Percentiles rank a stretch among this genome's conserved stretches.
Conservation (phyloP, 2,888 invertebrate genomes). For the Nemoura dubitans region DNA sequence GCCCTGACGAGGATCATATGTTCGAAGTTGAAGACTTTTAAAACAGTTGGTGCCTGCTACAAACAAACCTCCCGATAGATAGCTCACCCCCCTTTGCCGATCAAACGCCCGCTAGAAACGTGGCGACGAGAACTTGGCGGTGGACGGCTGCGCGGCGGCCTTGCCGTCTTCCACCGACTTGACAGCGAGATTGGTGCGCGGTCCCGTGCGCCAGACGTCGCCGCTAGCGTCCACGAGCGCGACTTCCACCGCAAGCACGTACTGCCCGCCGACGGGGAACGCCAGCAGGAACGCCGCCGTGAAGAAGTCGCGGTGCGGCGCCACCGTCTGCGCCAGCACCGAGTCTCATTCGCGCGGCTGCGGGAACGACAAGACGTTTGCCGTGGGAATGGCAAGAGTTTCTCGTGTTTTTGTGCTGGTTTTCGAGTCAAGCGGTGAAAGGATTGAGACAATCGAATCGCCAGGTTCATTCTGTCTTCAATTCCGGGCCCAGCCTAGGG, state of each 20-base stretch:
- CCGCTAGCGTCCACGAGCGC: slow-evolving; percentile 86
- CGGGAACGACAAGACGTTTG: too few relatives aligned
- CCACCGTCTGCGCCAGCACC: slow-evolving; percentile 79
- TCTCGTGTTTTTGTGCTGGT: too few relatives aligned
- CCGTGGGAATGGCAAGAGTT: background rate
- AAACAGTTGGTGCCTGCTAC: too few relatives aligned
- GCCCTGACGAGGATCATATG: too few relatives aligned
- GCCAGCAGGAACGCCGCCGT: slow-evolving; percentile 89
- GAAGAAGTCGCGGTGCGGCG: slow-evolving; percentile 93
- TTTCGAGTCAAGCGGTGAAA: too few relatives aligned
- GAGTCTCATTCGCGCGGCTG: slow-evolving; percentile 55
- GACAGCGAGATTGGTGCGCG: slow-evolving; percentile 77
- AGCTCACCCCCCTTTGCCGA: background rate
- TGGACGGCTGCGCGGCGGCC: slow-evolving; percentile 1
- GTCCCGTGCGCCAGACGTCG: slow-evolving; percentile 90
- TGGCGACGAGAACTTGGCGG: slow-evolving; percentile 37
- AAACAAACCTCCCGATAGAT: too few relatives aligned
- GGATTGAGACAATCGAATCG: too few relatives aligned
- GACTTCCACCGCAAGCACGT: slow-evolving; percentile 83
- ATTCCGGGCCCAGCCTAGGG: too few relatives aligned
- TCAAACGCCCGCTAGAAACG: background rate
- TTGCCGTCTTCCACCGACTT: slow-evolving; percentile 73
- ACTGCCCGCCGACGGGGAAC: slow-evolving; percentile 73
- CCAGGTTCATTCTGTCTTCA: too few relatives aligned
- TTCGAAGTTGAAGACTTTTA: too few relatives aligned